phyloP scores from a whole-genome alignment of 2,113 vertebrate genomes.

The Bufo bufo region DNA sequence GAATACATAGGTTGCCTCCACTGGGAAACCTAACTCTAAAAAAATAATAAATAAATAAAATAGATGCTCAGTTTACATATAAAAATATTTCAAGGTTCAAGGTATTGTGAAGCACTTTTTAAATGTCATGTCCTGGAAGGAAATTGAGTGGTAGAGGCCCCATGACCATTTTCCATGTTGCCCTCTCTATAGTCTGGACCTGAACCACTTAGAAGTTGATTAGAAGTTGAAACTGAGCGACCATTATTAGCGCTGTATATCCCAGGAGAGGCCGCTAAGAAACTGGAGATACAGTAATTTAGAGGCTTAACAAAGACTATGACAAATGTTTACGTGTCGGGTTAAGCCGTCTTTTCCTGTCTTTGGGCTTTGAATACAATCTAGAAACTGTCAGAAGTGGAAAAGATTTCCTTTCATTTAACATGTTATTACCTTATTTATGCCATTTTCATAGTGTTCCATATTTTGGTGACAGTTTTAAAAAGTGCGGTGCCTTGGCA shows the following conservation, averaged over 20 bases:
- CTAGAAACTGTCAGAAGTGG: not conserved
- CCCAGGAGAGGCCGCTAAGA: not conserved
- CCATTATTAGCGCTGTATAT: not conserved
- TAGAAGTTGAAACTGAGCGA: no score
- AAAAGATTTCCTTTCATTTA: conserved; percentile 28
- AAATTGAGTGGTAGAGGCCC: no score
- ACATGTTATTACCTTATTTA: conserved; percentile 1
- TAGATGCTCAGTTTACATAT: no score
- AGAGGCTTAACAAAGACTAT: not conserved
- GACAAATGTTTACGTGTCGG: not conserved
- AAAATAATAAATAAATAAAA: no score
- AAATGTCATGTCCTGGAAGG: no score
- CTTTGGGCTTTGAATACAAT: not conserved
- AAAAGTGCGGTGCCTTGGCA: not conserved
- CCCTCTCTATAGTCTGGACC: no score
- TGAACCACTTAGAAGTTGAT: not conserved
- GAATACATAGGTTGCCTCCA: no score
- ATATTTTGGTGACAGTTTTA: not conserved
- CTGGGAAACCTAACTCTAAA: no score
- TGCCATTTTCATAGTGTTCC: not conserved
- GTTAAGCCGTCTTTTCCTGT: conserved; percentile 19
- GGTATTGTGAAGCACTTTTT: not conserved
- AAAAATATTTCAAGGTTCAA: no score
- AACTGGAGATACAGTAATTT: not conserved
- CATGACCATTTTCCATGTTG: not conserved